Evolutionary conservation across 2,797 vertebrate genomes (phyloP).

Genomic region (Parauchenoglanis ngamensis): DNA sequence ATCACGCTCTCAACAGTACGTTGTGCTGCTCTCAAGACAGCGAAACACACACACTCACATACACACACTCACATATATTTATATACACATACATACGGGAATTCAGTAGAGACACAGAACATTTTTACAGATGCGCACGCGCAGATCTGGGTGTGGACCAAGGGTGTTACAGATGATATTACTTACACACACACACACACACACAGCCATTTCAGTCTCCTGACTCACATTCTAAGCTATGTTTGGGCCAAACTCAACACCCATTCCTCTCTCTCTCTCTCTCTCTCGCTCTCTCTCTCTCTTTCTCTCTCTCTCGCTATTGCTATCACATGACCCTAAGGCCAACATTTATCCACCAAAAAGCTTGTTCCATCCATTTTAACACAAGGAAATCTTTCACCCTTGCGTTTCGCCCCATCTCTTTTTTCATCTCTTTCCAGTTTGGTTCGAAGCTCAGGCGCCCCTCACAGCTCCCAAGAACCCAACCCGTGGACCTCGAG

Average conservation of each 20-base stretch:
- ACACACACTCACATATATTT: not conserved
- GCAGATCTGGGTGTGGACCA: constrained; percentile 51
- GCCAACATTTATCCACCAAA: constrained; percentile 39
- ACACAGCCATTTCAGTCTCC: constrained; percentile 45
- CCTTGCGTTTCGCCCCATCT: not conserved
- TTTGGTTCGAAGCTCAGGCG: constrained; percentile 80
- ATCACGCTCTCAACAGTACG: constrained; percentile 90
- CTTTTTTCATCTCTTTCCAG: not conserved
- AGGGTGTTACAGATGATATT: constrained; percentile 53
- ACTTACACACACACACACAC: constrained; percentile 28
- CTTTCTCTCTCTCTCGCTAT: not conserved
- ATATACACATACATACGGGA: not conserved
- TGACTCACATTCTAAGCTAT: constrained; percentile 54
- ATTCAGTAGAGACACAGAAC: not conserved
- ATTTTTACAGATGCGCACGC: constrained; percentile 16
- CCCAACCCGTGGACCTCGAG: constrained; percentile 99
- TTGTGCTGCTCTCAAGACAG: constrained; percentile 91
- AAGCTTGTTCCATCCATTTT: not conserved
- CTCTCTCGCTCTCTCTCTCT: not conserved
- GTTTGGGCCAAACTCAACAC: constrained; percentile 52
- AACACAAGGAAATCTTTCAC: not conserved
- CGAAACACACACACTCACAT: constrained; percentile 57
- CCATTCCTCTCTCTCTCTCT: constrained; percentile 31
- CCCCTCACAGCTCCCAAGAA: constrained; percentile 99
- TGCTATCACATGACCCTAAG: constrained; percentile 28